A percentile compares a stretch with the other conserved stretches of the same genome.
Evolutionary conservation across 1,140 invertebrate species (phyloP).

Genomic region (Coenobita brevimanus): DNA sequence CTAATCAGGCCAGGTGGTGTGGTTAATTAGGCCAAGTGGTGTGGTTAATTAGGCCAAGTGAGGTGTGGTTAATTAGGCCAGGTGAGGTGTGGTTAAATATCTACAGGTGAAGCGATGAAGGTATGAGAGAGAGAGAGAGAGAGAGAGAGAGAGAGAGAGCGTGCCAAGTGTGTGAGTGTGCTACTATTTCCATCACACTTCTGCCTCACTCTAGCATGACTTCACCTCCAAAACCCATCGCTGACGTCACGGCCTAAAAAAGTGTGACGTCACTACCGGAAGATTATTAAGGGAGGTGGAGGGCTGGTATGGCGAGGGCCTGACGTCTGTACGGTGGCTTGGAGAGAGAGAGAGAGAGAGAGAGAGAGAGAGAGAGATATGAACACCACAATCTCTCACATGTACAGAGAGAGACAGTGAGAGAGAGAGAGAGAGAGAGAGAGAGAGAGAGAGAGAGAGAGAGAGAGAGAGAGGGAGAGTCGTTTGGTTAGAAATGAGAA

Average conservation of each 20-base stretch:
- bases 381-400: background rate
- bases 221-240: slow-evolving; percentile 5
- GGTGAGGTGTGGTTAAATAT: too few relatives aligned
- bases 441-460: slow-evolving; percentile 14
- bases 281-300: background rate
- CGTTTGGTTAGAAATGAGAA: background rate
- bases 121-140: too few relatives aligned
- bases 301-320: background rate
- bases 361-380: too few relatives aligned
- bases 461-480: background rate
- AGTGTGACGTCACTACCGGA: background rate
- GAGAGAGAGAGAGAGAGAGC: background rate
- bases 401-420: background rate
- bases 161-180: background rate
- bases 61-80: too few relatives aligned
- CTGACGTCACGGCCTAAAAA: background rate
- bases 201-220: background rate
- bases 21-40: too few relatives aligned
- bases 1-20: too few relatives aligned
- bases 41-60: too few relatives aligned
- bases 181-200: slow-evolving; percentile 14
- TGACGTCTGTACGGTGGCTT: too few relatives aligned
- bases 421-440: background rate
- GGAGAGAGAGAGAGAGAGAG: too few relatives aligned
- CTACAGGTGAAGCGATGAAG: too few relatives aligned